Conservation (phyloP, 2,888 invertebrate genomes). For the Pristionchus arcanus region DNA sequence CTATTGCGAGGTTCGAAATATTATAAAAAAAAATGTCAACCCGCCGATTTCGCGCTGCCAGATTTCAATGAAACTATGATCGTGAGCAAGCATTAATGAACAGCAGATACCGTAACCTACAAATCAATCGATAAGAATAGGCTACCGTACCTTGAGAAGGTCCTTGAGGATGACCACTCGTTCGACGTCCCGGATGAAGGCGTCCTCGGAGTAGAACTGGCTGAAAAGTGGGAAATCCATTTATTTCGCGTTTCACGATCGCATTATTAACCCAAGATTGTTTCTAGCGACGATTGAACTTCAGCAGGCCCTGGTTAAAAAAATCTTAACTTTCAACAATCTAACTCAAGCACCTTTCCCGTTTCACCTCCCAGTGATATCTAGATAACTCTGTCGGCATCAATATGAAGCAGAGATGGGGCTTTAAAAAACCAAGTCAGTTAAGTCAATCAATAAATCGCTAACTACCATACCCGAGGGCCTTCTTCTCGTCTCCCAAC, state of each 20-base stretch:
- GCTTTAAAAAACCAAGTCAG: too few species aligned
- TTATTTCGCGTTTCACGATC: neutral
- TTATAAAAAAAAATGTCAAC: too few species aligned
- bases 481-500: constrained; percentile 79
- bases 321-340: neutral
- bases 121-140: neutral
- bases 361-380: neutral
- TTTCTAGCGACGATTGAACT: neutral
- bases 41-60: too few species aligned
- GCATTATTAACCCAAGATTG: neutral
- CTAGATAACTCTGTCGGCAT: neutral
- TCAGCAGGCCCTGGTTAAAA: neutral
- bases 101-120: neutral
- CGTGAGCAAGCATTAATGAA: too few species aligned
- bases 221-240: constrained; percentile 68
- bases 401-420: too few species aligned
- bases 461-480: constrained; percentile 75
- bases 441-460: neutral
- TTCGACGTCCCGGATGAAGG: constrained; percentile 80
- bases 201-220: constrained; percentile 80
- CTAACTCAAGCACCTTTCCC: neutral
- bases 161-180: constrained; percentile 78
- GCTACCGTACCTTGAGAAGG: constrained; percentile 33
- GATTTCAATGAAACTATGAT: too few species aligned
- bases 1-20: too few species aligned